phyloP scores from a whole-genome alignment of 1,140 invertebrate species.

The Drosophila ambigua region DNA sequence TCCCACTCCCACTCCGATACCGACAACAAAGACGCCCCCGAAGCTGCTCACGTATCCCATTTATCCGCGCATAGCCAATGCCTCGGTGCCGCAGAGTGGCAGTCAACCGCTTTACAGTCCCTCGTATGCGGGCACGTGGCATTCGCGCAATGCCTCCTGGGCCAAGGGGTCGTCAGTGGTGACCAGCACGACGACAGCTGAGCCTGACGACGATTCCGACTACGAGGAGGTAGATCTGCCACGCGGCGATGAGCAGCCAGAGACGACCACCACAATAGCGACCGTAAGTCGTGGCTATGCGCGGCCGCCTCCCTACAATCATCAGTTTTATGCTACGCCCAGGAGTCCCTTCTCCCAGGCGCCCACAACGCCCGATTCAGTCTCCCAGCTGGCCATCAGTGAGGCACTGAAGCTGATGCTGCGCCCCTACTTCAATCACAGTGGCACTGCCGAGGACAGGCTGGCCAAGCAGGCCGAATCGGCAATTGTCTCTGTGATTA shows the following conservation, averaged over 20 bases:
- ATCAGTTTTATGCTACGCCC: conserved; percentile 59
- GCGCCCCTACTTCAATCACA: conserved; percentile 76
- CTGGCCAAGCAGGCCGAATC: conserved; percentile 49
- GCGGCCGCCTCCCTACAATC: conserved; percentile 54
- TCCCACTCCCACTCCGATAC: background rate
- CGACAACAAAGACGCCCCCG: conserved; percentile 9
- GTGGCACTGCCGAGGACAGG: conserved; percentile 57
- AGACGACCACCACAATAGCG: conserved; percentile 11
- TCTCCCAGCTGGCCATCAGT: conserved; percentile 45
- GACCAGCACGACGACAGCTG: conserved; percentile 11
- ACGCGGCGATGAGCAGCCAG: too few species aligned
- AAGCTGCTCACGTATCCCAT: conserved; percentile 55
- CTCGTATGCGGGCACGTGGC: conserved; percentile 62
- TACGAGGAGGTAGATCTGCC: conserved; percentile 22
- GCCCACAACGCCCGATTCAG: background rate
- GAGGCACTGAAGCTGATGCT: conserved; percentile 73
- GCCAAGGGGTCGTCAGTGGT: conserved; percentile 46
- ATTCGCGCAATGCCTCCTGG: conserved; percentile 69
- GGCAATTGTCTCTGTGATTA: conserved; percentile 59
- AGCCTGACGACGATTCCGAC: conserved; percentile 40
- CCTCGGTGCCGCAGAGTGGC: conserved; percentile 17
- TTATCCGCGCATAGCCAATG: conserved; percentile 50
- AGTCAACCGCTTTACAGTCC: conserved; percentile 74
- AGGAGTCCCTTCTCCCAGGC: background rate
- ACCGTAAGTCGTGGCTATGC: conserved; percentile 10